Evolutionary conservation across 2,797 vertebrate genomes (phyloP).

Genomic region (Propithecus perrieri): DNA sequence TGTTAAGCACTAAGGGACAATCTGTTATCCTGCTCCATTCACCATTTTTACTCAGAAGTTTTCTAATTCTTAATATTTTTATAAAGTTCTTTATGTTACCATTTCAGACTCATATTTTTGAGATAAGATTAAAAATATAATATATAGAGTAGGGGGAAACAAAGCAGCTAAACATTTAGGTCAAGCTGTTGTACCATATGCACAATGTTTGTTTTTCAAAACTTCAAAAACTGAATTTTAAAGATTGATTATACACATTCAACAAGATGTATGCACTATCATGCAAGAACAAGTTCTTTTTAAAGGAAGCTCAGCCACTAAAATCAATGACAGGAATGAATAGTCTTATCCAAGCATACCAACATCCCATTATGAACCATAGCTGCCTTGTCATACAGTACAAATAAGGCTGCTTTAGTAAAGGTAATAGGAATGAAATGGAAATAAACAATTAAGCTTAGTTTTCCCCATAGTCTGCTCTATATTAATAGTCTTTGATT

Average conservation of each 20-base stretch:
- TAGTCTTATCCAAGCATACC: background rate
- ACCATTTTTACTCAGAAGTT: background rate
- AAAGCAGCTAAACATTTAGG: background rate
- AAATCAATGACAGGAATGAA: background rate
- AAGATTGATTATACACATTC: slow-evolving; percentile 27
- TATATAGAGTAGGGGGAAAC: background rate
- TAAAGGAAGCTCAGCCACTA: background rate
- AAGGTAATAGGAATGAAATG: background rate
- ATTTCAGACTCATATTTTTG: background rate
- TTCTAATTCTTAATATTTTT: background rate
- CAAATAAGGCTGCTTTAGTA: background rate
- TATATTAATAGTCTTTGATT: background rate
- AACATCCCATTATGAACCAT: background rate
- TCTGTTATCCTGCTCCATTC: background rate
- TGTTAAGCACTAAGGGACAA: background rate
- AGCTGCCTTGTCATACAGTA: background rate
- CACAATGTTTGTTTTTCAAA: background rate
- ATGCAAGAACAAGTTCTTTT: background rate
- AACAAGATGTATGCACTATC: background rate
- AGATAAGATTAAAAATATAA: background rate
- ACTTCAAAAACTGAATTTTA: slow-evolving; percentile 14
- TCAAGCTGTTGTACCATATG: background rate
- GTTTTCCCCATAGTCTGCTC: background rate
- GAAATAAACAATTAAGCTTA: background rate
- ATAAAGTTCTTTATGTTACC: background rate